Evolutionary conservation across 23 tunicate species (phyloP), one percentile per base, ranked within the genome.

Genomic region (Trididemnum nubilum): DNA sequence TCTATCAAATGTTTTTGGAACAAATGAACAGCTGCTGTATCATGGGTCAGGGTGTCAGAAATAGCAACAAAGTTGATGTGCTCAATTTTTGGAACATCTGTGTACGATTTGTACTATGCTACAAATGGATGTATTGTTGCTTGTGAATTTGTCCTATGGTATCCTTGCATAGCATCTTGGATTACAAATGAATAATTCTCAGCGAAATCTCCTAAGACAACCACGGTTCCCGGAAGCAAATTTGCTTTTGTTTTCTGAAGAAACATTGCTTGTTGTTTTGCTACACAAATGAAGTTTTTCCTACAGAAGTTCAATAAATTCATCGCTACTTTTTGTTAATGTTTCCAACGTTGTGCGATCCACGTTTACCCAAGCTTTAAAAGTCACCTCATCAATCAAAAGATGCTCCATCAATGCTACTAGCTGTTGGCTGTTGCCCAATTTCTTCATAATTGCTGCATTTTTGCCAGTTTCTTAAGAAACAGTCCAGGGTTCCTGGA

Each of bases 11-110:
- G 26, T 61, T 61, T 61, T 61, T 61, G 67, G 29, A 61, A n/a
- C n/a, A 61, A 61, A 61, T 24, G 67, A 61, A 61, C 67, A 21
- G 67, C 67, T 61, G 67, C 67, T 21, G 67, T 61, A 61, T 61
- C 67, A 12, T 61, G 67, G 26, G 67, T 61, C 29, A 61, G 67
- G 26, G 67, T 61, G 29, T 61, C 67, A 61, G 67, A 61, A 61
- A 61, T 61, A 61, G n/a, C 67, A 61, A 61, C n/a, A n/a, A n/a
- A n/a, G n/a, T 9, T 49, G 12, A 9, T 49, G 57, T 49, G 57
- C 18, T 49, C 57, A 49, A 49, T 18, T 18, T 49, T 49, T 49
- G 57, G 15, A 9, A 61, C 67, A 15, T 21, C 25, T 21, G 25
- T 26, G 9, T 61, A 4, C n/a, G 67, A 12, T 3, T n/a, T 61